Evolutionary conservation across 1,140 invertebrate genomes (phyloP), one percentile per base, ranked within the genome.

Genomic region (Steinernema khuongi): DNA sequence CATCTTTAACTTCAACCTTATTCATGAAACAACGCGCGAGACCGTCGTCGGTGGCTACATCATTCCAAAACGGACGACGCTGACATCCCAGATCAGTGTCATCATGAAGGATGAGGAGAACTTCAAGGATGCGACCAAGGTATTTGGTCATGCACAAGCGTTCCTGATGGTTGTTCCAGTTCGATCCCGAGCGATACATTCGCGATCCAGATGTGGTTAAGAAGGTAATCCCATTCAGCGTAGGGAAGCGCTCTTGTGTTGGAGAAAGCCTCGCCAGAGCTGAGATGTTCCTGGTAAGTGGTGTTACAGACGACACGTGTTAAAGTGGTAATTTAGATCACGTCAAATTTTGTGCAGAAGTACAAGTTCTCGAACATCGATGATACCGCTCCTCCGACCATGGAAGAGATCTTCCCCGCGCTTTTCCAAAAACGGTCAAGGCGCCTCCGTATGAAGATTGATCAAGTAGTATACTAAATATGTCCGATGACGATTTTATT

Each of bases 171-270:
- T 41, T n/a, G 36, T 67, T 74, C n/a, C 60, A 74, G 70, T 74
- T 74, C 71, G 66, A 75, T 50, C 72, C 75, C 11, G 75, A 77
- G 11, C 67, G 72, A 32, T 77, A 66, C 69, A 22, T 94, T 77
- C 19, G 32, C 11, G 30, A 33, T 68, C 19, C 66, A 70, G 41
- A 67, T 31, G 22, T 72, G 0, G 76, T 71, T 1, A 68, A 77
- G 26, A 36, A 72, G 18, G 18, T 77, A 17, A 73, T 73, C 73
- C 68, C 50, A n/a, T 73, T 73, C 68, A 17, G 26, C 19, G 17
- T 72, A 17, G 71, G 71, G 11, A 73, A 73, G 32, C 67, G 71
- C 17, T 32, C 43, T 68, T 73, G 71, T 33, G 18, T 68, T 14
- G 71, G 71, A 31, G 71, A 73, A 29, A 68, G 71, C 26, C 68